phyloP scores from a whole-genome alignment of 2,888 invertebrate species.

The Steinernema scapterisci region DNA sequence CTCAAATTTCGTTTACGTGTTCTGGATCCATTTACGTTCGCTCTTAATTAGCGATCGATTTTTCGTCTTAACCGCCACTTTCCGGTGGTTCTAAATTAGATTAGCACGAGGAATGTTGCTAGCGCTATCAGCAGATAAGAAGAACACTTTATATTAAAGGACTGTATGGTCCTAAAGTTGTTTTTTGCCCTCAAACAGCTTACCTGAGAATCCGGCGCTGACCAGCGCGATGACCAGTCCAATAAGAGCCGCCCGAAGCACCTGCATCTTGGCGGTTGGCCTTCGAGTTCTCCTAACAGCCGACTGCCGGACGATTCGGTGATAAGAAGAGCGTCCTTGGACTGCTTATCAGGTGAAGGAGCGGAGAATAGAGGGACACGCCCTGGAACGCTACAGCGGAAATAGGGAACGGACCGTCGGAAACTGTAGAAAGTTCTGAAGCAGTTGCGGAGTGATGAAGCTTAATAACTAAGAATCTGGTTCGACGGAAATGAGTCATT shows the following conservation, averaged over 20 bases:
- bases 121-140: not conserved
- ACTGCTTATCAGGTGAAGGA: constrained; percentile 11
- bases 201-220: constrained; percentile 3
- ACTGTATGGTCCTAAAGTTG: too few relatives aligned
- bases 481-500: too few relatives aligned
- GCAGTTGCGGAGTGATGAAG: too few relatives aligned
- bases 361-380: not conserved
- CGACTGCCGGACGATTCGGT: not conserved
- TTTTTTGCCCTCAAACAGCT: not conserved
- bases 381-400: not conserved
- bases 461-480: too few relatives aligned
- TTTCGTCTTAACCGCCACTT: too few relatives aligned
- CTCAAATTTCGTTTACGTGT: too few relatives aligned
- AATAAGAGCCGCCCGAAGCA: constrained; percentile 3
- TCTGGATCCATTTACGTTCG: too few relatives aligned
- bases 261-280: not conserved
- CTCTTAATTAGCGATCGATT: too few relatives aligned
- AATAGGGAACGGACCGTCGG: not conserved
- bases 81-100: too few relatives aligned
- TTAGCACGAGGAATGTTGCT: too few relatives aligned
- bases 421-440: too few relatives aligned
- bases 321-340: not conserved
- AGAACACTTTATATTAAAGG: not conserved
- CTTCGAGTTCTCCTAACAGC: constrained; percentile 4
- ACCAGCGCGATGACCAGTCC: not conserved